Evolutionary conservation across 2,888 invertebrate species (phyloP).

Genomic region (Sarcophaga rosellei): DNA sequence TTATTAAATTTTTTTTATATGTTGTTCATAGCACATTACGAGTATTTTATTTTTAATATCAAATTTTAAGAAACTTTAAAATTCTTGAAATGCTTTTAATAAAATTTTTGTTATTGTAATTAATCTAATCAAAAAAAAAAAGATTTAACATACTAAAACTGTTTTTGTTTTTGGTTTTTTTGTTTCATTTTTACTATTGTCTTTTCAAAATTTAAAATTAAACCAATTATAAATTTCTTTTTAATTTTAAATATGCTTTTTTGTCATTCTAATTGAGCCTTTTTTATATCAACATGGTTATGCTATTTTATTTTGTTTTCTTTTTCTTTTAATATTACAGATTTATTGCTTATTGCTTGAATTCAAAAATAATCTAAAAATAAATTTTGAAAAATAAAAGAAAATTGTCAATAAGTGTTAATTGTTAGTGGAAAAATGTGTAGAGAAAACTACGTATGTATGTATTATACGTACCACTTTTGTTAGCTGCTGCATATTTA

Average conservation of each 20-base stretch:
- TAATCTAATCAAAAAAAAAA: not conserved
- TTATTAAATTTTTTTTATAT: not conserved
- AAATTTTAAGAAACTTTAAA: slow-evolving; percentile 3
- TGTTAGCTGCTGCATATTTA: slow-evolving; percentile 54
- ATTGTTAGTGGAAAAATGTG: not conserved
- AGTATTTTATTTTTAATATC: slow-evolving; percentile 20
- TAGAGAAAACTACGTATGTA: not conserved
- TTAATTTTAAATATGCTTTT: not conserved
- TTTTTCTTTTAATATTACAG: not conserved
- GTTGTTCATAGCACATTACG: slow-evolving; percentile 25
- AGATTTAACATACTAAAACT: not conserved
- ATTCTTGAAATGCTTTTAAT: not conserved
- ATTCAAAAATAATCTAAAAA: slow-evolving; percentile 55
- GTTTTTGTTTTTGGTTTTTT: not conserved
- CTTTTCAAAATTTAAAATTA: not conserved
- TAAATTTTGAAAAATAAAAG: not conserved
- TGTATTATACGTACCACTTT: slow-evolving; percentile 59
- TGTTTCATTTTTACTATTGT: not conserved
- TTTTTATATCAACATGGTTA: not conserved
- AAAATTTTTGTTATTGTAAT: not conserved
- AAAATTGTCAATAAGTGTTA: not conserved
- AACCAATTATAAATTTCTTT: not conserved
- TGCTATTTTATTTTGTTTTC: not conserved
- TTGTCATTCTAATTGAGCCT: slow-evolving; percentile 21
- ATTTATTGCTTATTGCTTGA: slow-evolving; percentile 6